These are phyloP conservation scores for Caenorhabditis sp. DNA, from an alignment of 2,888 invertebrate species.

Conservation along the genomic window DNA sequence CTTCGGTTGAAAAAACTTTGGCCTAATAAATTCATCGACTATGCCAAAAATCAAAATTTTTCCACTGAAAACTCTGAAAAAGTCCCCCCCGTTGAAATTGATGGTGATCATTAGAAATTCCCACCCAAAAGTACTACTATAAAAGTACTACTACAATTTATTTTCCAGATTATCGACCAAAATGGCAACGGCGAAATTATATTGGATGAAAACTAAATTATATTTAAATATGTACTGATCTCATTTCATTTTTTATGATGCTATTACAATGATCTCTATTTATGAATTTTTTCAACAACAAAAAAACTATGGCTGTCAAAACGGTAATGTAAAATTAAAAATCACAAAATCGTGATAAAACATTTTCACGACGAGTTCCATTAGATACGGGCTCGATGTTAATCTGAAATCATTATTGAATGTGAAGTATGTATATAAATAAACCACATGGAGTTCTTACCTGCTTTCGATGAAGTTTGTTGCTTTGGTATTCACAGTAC, in stretches of 20 bases:
- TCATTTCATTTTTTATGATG: neutral
- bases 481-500: slow-evolving; percentile 41
- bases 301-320: neutral
- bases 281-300: neutral
- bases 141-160: no score
- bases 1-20: no score
- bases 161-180: neutral
- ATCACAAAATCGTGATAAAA: slow-evolving; percentile 62
- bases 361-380: slow-evolving; percentile 63
- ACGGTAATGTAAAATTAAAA: slow-evolving; percentile 53
- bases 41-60: no score
- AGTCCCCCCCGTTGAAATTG: no score
- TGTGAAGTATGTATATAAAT: neutral
- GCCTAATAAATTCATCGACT: no score
- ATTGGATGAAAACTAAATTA: neutral
- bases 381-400: slow-evolving; percentile 51
- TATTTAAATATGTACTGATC: neutral
- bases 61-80: no score
- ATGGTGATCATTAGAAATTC: no score
- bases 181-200: neutral
- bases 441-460: neutral
- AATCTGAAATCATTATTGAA: slow-evolving; percentile 8
- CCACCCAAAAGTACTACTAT: no score
- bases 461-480: slow-evolving; percentile 23
- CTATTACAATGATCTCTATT: neutral